Percentiles rank a stretch among this genome's conserved stretches.
Conservation (phyloP, 2,797 vertebrate species). For the Ctenopoma kingsleyae region DNA sequence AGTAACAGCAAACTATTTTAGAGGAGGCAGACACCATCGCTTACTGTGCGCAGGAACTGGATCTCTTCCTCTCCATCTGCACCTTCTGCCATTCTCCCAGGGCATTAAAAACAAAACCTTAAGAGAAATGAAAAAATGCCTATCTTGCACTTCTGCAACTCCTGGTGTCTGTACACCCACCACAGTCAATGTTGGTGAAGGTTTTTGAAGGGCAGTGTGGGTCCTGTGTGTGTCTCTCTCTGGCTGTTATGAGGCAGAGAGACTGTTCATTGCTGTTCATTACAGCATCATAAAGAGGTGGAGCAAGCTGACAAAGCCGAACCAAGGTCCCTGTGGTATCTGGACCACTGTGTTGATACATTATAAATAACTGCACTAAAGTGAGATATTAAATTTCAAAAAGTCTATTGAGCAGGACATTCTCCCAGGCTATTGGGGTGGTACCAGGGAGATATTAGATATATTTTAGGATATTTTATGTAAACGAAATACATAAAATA, state of each 20-base stretch:
- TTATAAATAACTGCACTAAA: background rate
- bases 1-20: conserved; percentile 1
- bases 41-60: conserved; percentile 93
- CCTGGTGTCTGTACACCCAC: conserved; percentile 11
- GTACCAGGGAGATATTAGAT: background rate
- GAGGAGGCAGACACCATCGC: conserved; percentile 69
- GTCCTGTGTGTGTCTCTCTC: conserved; percentile 47
- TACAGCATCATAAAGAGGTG: conserved; percentile 74
- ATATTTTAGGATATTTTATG: too few species aligned
- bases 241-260: conserved; percentile 57
- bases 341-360: conserved; percentile 5
- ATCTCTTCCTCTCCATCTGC: conserved; percentile 94
- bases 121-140: conserved; percentile 45
- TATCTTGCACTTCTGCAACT: conserved; percentile 29
- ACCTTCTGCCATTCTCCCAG: conserved; percentile 89
- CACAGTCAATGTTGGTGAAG: conserved; percentile 57
- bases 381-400: background rate
- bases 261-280: conserved; percentile 68
- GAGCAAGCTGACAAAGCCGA: conserved; percentile 59
- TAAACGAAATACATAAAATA: too few species aligned
- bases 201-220: conserved; percentile 53
- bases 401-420: background rate
- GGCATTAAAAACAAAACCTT: conserved; percentile 49
- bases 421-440: too few species aligned
- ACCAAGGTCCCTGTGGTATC: conserved; percentile 4